A percentile compares a stretch with the other conserved stretches of the same genome.
phyloP scores from a whole-genome alignment of 2,888 invertebrate genomes.

The Capitulum mitella region DNA sequence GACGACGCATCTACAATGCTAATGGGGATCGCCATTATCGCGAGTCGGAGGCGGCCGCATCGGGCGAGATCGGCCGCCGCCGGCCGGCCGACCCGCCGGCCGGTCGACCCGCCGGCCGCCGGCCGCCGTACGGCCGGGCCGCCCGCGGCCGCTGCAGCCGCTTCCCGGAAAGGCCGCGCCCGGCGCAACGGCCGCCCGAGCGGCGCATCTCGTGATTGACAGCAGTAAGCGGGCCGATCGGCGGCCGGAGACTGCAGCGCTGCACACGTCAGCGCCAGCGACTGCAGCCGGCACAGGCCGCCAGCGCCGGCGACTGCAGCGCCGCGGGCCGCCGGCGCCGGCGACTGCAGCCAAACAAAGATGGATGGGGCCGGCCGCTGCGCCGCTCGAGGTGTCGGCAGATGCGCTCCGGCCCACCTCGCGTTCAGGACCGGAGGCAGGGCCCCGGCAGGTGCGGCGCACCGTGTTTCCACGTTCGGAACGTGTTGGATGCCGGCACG shows the following conservation, averaged over 20 bases:
- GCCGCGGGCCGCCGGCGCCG: too few species aligned
- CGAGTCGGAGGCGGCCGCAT: too few species aligned
- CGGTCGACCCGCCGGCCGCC: too few species aligned
- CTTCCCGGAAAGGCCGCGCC: constrained; percentile 1
- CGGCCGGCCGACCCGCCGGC: too few species aligned
- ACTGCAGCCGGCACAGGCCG: background rate
- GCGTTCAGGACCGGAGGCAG: too few species aligned
- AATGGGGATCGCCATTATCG: background rate
- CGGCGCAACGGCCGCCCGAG: too few species aligned
- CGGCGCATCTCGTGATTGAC: background rate
- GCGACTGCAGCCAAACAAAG: background rate
- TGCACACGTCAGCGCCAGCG: background rate
- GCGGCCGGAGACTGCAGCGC: constrained; percentile 4
- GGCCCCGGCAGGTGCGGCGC: too few species aligned
- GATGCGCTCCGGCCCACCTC: too few species aligned
- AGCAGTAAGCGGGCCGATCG: background rate
- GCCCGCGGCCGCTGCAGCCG: background rate
- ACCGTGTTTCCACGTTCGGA: too few species aligned
- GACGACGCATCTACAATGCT: constrained; percentile 4
- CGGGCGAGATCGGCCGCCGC: background rate
- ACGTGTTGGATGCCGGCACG: too few species aligned
- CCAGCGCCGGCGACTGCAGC: background rate
- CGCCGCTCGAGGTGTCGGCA: too few species aligned
- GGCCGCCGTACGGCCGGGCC: background rate
- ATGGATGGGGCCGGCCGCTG: too few species aligned